Percentiles rank a stretch among this genome's conserved stretches.
These are phyloP conservation scores for Leucophenga varia DNA, from an alignment of 1,140 invertebrate genomes.

Conservation along the genomic window DNA sequence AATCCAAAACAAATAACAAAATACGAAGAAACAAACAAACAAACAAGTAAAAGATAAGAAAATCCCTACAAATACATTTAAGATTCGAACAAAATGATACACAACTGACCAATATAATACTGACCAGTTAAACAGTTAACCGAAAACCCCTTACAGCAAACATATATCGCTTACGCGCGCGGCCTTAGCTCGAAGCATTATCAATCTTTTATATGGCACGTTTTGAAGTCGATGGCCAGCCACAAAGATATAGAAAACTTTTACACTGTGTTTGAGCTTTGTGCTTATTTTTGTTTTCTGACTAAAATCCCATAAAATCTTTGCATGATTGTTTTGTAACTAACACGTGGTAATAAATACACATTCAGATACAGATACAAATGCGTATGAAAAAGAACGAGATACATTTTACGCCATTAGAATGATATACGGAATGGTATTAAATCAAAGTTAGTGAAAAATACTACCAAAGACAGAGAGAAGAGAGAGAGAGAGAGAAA, in stretches of 20 bases:
- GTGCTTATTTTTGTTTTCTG: too few species aligned
- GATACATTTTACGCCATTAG: constrained; percentile 32
- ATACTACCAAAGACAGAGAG: constrained; percentile 2
- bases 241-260: constrained; percentile 4
- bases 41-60: constrained; percentile 2
- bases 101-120: constrained; percentile 12
- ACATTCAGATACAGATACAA: background rate
- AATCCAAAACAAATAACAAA: constrained; percentile 6
- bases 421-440: constrained; percentile 47
- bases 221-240: background rate
- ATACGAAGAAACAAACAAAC: constrained; percentile 22
- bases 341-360: constrained; percentile 18
- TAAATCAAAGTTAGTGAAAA: constrained; percentile 53
- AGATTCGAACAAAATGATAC: constrained; percentile 1
- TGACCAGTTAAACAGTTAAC: too few species aligned
- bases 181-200: background rate
- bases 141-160: too few species aligned
- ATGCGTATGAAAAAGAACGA: background rate
- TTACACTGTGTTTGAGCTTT: background rate
- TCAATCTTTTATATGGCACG: background rate
- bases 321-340: constrained; percentile 42
- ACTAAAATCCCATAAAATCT: constrained; percentile 32
- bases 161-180: background rate
- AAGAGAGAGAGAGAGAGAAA: background rate
- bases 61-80: background rate